Base-by-base conservation (phyloP, 2,797 vertebrate genomes). In the Peromyscus eremicus region DNA sequence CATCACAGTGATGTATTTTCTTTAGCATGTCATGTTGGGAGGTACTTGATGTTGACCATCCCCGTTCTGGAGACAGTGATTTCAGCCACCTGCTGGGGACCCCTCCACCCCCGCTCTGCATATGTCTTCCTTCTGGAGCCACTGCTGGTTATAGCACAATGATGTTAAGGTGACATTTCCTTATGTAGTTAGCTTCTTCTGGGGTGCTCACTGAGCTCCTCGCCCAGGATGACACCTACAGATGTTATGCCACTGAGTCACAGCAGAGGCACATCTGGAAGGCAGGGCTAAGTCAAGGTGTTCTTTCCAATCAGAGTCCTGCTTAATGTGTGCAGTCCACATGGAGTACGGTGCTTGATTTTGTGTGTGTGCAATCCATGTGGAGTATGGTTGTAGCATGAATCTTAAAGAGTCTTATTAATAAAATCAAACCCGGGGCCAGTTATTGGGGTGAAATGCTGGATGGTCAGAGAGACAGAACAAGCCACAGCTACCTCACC, bases 181-280 rank as follows among this genome's bases (percentile, higher is more conserved):
- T n/a, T 12, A 55, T 46, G n/a, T 32, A 46, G n/a, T 70, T 29
- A 27, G 55, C 5, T 90, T 88, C 46, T 68, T 49, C 43, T 3
- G 55, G 70, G 62, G 81, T 40, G 21, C 40, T 64, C 17, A 21
- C 5, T 19, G 82, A 84, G 64, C 10, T 25, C 37, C 11, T 40
- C 40, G n/a, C 11, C n/a, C 1, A 29, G 25, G 16, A 34, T 10
- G 37, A 34, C 17, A 19, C 6, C 21, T 5, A 7, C 13, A 0
- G 13, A 11, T 32, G 23, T 4, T 40, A 5, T 9, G 0, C 25
- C 27, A 49, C 11, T 46, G 71, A 34, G 17, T 27, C 3, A 0
- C 16, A 43, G 19, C 0, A 23, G 3, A 6, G 64, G 27, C 6
- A 43, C 23, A 25, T n/a, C 71, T 13, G 9, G 19, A 7, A 1